Evolutionary conservation across 1,140 invertebrate species (phyloP).

Genomic region (Zaprionus vittiger): DNA sequence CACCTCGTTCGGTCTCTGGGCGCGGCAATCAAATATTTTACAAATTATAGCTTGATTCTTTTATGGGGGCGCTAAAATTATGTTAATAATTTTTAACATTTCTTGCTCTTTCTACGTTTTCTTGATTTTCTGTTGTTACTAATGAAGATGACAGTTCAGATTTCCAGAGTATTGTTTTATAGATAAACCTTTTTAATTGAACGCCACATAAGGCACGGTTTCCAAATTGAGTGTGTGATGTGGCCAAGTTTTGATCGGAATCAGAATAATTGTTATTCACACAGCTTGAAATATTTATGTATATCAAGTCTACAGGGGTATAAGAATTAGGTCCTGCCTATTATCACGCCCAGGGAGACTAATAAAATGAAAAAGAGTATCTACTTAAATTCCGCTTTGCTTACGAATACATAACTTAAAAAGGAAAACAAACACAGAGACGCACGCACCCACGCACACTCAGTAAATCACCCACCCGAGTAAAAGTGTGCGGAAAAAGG

Average conservation of each 20-base stretch:
- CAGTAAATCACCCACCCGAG: slow-evolving; percentile 24
- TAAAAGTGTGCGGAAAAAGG: slow-evolving; percentile 18
- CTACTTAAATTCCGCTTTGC: slow-evolving; percentile 44
- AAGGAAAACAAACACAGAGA: slow-evolving; percentile 11
- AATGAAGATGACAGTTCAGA: slow-evolving; percentile 55
- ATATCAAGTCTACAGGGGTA: not conserved
- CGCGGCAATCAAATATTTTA: slow-evolving; percentile 71
- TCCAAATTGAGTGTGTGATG: slow-evolving; percentile 38
- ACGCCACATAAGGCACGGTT: slow-evolving; percentile 46
- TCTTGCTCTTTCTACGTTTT: slow-evolving; percentile 2
- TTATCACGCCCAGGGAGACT: not conserved
- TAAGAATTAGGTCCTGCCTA: not conserved
- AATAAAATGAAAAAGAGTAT: slow-evolving; percentile 22
- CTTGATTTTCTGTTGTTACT: slow-evolving; percentile 1
- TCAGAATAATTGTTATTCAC: slow-evolving; percentile 38
- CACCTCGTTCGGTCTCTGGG: slow-evolving; percentile 52
- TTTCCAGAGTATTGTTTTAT: slow-evolving; percentile 11
- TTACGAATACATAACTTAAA: slow-evolving; percentile 37
- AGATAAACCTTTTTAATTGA: slow-evolving; percentile 63
- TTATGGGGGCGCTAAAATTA: slow-evolving; percentile 67
- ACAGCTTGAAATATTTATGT: not conserved
- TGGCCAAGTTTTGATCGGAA: slow-evolving; percentile 8
- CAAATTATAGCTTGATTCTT: slow-evolving; percentile 64
- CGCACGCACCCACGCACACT: slow-evolving; percentile 13
- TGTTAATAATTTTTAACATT: slow-evolving; percentile 38